A percentile compares a stretch with the other conserved stretches of the same genome.
Conservation (phyloP, 2,113 vertebrate genomes). For the Myrmophylax atrothorax region DNA sequence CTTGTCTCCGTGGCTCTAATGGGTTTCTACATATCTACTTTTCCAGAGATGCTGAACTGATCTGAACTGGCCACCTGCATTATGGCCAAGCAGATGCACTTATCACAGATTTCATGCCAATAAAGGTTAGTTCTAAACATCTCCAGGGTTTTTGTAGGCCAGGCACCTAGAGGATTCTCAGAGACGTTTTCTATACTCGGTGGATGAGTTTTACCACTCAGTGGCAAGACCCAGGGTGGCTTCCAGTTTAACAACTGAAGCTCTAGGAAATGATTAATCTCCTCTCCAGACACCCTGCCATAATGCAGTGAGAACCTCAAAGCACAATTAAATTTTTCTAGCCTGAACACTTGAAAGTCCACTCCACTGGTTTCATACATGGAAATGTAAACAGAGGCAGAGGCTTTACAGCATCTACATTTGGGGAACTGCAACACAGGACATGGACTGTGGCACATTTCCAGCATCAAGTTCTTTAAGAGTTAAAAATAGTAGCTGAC, state of each 20-base stretch:
- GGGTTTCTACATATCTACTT: not conserved
- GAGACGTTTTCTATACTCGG: not conserved
- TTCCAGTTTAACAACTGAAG: not conserved
- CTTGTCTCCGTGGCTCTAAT: not conserved
- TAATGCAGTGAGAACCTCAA: not conserved
- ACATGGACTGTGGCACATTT: not conserved
- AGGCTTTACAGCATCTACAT: not conserved
- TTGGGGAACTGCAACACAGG: not conserved
- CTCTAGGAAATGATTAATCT: not conserved
- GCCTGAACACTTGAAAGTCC: not conserved
- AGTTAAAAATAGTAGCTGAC: constrained; percentile 23
- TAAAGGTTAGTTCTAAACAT: not conserved
- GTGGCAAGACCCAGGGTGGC: not conserved
- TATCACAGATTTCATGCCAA: not conserved
- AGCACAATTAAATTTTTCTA: not conserved
- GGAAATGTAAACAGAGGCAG: not conserved
- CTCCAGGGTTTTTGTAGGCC: not conserved
- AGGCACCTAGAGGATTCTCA: not conserved
- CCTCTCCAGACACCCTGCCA: not conserved
- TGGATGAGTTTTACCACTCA: not conserved
- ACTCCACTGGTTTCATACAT: not conserved
- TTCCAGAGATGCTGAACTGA: not conserved
- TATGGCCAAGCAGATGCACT: not conserved
- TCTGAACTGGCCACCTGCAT: not conserved
- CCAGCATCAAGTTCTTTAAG: not conserved